Evolutionary conservation across 2,888 invertebrate species (phyloP), one percentile per base, ranked within the genome.

Genomic region (Macrosiphum euphorbiae): DNA sequence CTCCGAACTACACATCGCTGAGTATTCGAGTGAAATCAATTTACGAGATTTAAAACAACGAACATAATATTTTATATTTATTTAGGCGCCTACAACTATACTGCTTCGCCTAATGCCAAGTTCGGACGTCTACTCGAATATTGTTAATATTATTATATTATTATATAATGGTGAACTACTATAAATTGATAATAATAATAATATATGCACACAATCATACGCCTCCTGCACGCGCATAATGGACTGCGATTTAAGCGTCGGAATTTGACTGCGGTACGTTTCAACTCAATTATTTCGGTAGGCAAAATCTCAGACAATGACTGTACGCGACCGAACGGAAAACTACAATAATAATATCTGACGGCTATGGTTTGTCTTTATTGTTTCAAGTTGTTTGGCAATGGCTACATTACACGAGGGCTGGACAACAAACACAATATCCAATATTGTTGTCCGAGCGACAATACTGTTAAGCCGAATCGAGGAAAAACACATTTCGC

Each of bases 321-420:
- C 28, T 28, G 44, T 35, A 47, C 5, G 44, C 47, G n/a, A n/a
- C 44, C 58, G 44, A 58, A 26, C 28, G 24, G 28, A 91, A 84
- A 52, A 91, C 78, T 61, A 50, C 16, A 88, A 52, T 88, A 88
- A 88, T 88, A 35, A 88, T 58, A 90, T 67, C 67, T n/a, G 24
- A 67, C 13, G 8, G 24, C 8, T 26, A 44, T 44, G 47, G 26
- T 84, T 28, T 16, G 35, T 84, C 52, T 84, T 78, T 91, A 84
- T 91, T 84, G 84, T 35, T 84, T 91, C 52, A 28, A 84, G 90
- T 78, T 41, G 78, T 91, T 90, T 90, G 78, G 78, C 35, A 2
- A 41, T 26, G 26, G 78, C 20, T 20, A 35, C 20, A 78, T 35
- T 35, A 20, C 78, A 10, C 35, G 35, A 1, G 26, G 84, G 10